Base-by-base conservation (phyloP, 2,113 vertebrate species). In the Apteryx mantelli region DNA sequence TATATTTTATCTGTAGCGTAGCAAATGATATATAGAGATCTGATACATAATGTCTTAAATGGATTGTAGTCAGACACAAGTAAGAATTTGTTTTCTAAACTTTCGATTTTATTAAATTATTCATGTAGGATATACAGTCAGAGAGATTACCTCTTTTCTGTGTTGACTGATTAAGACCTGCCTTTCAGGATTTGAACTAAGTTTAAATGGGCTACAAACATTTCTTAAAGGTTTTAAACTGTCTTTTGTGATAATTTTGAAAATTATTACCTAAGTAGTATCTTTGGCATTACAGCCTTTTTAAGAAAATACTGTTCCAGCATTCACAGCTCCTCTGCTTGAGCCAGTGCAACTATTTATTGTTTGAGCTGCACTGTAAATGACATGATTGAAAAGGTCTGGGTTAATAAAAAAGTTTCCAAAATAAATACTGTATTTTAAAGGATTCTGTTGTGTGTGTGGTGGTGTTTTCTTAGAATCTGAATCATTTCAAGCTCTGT, bases 1-100 rank as follows among this genome's bases (percentile, higher is more conserved):
- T 95, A 50, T 80, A 80, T 83, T 94, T 94, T 81, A 21, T 86
- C 73, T 95, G 82, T 46, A 75, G 76, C 46, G 8, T 88, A 89
- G 20, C 34, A 77, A 71, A 88, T 69, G 53, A 38, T 66, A 6
- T 3, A 16, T n/a, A 52, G 87, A 91, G 84, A 82, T 76, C 38
- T 80, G 63, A 48, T 86, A 46, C 24, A 21, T 11, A n/a, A 30
- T 61, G 75, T 90, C 53, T 86, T 36, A 79, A 61, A n/a, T 50
- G 52, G 13, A 18, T 65, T 75, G 46, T 52, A 65, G 34, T 73
- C 34, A 69, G 75, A 13, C 16, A 50, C 56, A 79, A 64, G 5
- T 34, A 28, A 53, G 55, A 60, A 34, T 80, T 58, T 32, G 56
- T 60, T 60, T 65, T 19, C n/a, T 40, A 48, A 20, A 30, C 15